phyloP scores from a whole-genome alignment of 2,888 invertebrate species.

The Troides aeacus region DNA sequence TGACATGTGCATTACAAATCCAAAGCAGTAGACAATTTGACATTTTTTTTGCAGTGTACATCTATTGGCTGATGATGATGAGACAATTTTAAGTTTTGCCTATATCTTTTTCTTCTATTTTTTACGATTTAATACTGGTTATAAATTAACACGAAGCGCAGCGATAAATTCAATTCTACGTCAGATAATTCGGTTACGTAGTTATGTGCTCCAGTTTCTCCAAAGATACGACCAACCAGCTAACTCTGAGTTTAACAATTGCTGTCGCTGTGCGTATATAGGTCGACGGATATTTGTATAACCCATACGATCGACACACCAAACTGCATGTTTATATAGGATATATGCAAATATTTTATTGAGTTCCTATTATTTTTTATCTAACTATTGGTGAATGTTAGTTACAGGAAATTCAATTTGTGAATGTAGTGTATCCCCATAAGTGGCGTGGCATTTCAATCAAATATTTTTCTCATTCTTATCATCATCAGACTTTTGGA shows the following conservation, averaged over 20 bases:
- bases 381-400: no score
- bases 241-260: conserved; percentile 8
- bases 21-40: no score
- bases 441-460: no score
- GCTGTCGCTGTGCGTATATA: conserved; percentile 7
- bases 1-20: no score
- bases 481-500: no score
- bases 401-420: no score
- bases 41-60: no score
- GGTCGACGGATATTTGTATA: conserved; percentile 9
- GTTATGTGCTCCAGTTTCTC: conserved; percentile 9
- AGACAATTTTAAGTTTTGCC: no score
- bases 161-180: neutral
- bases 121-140: neutral
- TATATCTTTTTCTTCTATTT: neutral
- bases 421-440: no score
- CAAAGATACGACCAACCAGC: conserved; percentile 1
- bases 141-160: neutral
- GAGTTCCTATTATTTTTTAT: no score
- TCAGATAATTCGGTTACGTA: neutral
- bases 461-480: no score
- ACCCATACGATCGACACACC: conserved; percentile 4
- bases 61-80: no score
- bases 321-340: conserved; percentile 8
- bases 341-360: neutral